Evolutionary conservation across 2,797 vertebrate genomes (phyloP), one percentile per base, ranked within the genome.

Genomic region (Parauchenoglanis punctatus): DNA sequence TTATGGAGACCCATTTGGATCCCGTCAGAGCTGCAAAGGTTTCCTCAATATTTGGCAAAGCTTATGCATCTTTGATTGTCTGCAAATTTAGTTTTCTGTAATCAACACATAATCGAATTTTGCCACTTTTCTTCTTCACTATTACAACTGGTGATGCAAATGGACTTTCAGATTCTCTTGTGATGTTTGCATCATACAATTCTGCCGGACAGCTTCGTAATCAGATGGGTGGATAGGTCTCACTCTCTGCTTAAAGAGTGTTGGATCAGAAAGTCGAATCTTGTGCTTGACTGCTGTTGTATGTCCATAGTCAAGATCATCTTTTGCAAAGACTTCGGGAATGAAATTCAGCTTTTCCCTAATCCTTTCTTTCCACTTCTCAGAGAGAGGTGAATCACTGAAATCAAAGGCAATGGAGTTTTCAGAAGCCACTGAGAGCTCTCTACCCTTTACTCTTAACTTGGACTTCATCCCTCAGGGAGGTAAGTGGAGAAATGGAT

Each of bases 101-200:
- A 23, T 78, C 58, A 15, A 73, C 8, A 13, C 85, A 86, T 12
- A 86, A 23, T 0, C 63, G 25, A 4, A 86, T 59, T 2, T 18
- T 5, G 0, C 77, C 63, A 72, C 0, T 58, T 12, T 86, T 88
- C 40, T 88, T 88, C 13, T 83, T 82, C 3, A 88, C 84, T 0
- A 88, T 49, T 0, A 81, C 82, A 2, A 89, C 49, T 0, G 76
- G 88, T 5, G 88, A 89, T n/a, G 82, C 58, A 18, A 87, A 89
- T 1, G 86, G 76, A 25, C 67, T 67, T 56, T 88, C 77, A 17
- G 87, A 82, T n/a, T 81, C 83, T 1, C 83, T n/a, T 7, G 85
- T 85, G 52, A 85, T 88, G 25, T 85, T 73, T 1, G 87, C 87
- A 83, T 83, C 58, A 1, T 28, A 44, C 5, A 88, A 49, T 7